Percentiles rank a stretch among this genome's conserved stretches.
Conservation (phyloP, 2,888 invertebrate genomes). For the Drosophila anceps region DNA sequence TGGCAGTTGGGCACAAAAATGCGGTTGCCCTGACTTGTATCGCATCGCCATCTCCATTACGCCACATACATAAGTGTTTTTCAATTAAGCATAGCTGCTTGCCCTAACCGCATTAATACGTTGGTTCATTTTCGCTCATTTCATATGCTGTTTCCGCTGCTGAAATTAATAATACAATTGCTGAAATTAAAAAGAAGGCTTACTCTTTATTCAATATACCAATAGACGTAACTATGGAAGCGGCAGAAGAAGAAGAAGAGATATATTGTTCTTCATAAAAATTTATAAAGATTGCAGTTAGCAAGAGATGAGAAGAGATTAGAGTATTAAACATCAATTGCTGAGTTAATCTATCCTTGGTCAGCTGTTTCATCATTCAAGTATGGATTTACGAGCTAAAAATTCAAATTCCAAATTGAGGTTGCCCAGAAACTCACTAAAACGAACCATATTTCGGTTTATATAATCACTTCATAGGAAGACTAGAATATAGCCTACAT, state of each 20-base stretch:
- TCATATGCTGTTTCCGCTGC: slow-evolving; percentile 60
- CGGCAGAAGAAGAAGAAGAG: not conserved
- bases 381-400: not conserved
- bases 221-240: no score
- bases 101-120: slow-evolving; percentile 19
- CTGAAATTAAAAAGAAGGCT: slow-evolving; percentile 1
- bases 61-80: slow-evolving; percentile 70
- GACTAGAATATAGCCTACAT: not conserved
- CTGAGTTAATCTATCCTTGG: not conserved
- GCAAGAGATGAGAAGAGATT: not conserved
- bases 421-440: not conserved
- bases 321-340: not conserved
- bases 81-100: slow-evolving; percentile 62
- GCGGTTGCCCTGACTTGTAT: slow-evolving; percentile 59
- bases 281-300: not conserved
- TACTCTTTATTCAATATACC: not conserved
- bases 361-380: not conserved
- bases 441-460: not conserved
- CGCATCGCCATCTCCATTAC: slow-evolving; percentile 34
- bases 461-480: not conserved
- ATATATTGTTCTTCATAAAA: not conserved
- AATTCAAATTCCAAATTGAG: not conserved
- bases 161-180: slow-evolving; percentile 14
- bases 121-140: slow-evolving; percentile 49
- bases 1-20: slow-evolving; percentile 23